A percentile compares a stretch with the other conserved stretches of the same genome.
Conservation (phyloP, 2,797 vertebrate species). For the Pristis pectinata region DNA sequence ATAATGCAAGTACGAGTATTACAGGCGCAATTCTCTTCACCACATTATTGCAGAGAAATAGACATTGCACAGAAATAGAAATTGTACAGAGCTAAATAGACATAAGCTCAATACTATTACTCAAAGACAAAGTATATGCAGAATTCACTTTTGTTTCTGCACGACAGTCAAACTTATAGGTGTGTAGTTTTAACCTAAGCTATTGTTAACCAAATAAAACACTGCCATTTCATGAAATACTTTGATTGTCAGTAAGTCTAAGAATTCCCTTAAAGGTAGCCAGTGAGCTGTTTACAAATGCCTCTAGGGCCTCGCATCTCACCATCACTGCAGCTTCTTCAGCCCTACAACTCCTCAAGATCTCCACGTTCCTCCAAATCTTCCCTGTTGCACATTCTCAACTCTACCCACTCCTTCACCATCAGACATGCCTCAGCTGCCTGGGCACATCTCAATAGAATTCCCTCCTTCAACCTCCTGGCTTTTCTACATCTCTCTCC, state of each 20-base stretch:
- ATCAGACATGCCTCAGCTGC: not conserved
- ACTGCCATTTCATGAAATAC: not conserved
- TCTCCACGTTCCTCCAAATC: not conserved
- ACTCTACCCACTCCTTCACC: not conserved
- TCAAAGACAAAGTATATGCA: not conserved
- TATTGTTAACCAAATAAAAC: no score
- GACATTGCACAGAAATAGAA: not conserved
- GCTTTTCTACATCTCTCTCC: not conserved
- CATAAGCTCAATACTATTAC: not conserved
- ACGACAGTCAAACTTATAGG: not conserved
- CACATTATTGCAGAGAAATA: not conserved
- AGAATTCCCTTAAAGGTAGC: not conserved
- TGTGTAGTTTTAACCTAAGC: not conserved
- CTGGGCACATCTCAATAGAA: not conserved
- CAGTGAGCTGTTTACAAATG: not conserved
- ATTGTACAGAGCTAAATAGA: not conserved
- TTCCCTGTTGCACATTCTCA: not conserved
- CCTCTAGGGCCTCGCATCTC: not conserved
- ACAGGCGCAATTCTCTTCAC: not conserved
- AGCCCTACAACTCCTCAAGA: not conserved
- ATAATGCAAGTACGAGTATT: not conserved
- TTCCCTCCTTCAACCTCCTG: not conserved
- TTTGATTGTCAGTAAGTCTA: not conserved
- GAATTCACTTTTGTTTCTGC: not conserved
- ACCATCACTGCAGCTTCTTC: not conserved